Evolutionary conservation across 2,797 vertebrate genomes (phyloP).

Genomic region (Anas capensis): DNA sequence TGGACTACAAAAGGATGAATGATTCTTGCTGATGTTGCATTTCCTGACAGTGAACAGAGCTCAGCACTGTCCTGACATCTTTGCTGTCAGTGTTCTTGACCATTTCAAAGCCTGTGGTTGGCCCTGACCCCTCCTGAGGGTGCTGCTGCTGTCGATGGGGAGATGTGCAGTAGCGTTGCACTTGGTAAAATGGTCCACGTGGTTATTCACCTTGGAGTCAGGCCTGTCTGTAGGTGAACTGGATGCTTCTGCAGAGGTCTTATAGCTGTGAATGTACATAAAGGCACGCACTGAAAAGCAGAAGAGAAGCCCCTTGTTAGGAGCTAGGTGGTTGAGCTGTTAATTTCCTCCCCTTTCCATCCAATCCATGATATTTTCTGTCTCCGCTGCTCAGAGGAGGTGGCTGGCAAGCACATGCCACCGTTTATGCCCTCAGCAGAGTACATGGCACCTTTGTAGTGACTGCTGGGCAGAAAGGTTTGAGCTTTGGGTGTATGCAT

Average conservation of each 20-base stretch:
- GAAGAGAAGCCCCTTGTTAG: not conserved
- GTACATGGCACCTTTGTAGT: not conserved
- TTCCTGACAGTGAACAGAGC: not conserved
- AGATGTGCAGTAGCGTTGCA: not conserved
- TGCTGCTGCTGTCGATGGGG: not conserved
- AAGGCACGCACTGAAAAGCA: not conserved
- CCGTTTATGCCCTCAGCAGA: not conserved
- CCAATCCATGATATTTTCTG: not conserved
- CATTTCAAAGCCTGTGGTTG: accelerated
- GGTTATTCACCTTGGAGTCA: not conserved
- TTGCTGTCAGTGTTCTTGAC: not conserved
- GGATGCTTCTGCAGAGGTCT: not conserved
- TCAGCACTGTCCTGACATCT: not conserved
- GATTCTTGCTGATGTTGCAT: not conserved
- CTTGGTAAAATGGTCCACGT: not conserved
- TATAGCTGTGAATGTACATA: not conserved
- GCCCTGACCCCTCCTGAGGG: not conserved
- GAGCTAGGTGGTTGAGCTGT: not conserved
- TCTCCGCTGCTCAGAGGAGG: not conserved
- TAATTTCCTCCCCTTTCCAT: not conserved
- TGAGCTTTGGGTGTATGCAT: conserved; percentile 43
- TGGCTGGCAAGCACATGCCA: not conserved
- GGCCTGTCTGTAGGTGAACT: not conserved
- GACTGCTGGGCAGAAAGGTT: conserved; percentile 16
- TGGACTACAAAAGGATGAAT: not conserved